A percentile compares a stretch with the other conserved stretches of the same genome.
Evolutionary conservation across 2,797 vertebrate genomes (phyloP).

Genomic region (Neosilurus mollespiculum): DNA sequence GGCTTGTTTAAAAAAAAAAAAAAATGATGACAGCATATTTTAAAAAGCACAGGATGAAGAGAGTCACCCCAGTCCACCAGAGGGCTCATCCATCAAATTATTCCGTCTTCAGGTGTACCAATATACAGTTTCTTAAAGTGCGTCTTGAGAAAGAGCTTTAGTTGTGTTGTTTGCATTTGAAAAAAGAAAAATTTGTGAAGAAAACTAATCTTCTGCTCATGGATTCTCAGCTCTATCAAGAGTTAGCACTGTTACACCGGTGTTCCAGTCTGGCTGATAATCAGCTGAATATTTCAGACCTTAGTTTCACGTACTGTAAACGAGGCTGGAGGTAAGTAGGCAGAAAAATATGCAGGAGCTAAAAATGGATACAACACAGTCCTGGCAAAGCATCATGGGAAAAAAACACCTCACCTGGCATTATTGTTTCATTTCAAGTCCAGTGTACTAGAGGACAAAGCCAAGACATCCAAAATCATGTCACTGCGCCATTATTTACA

Average conservation of each 20-base stretch:
- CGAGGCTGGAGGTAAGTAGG: background rate
- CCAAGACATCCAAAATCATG: background rate
- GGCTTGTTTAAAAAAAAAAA: background rate
- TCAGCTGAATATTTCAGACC: background rate
- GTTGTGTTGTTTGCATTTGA: background rate
- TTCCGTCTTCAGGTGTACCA: background rate
- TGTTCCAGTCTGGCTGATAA: background rate
- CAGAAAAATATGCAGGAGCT: background rate
- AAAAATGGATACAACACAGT: background rate
- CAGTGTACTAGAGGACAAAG: conserved; percentile 5
- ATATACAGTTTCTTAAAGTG: background rate
- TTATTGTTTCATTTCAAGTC: conserved; percentile 5
- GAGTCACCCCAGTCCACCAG: background rate
- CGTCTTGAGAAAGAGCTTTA: background rate
- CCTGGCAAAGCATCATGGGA: background rate
- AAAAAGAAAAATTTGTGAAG: background rate
- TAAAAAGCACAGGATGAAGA: background rate
- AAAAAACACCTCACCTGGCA: background rate
- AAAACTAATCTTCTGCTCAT: background rate
- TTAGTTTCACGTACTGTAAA: background rate
- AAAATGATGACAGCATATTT: background rate
- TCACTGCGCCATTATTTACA: conserved; percentile 5
- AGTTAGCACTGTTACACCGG: background rate
- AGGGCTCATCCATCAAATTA: background rate
- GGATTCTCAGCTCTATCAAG: background rate